A percentile compares a stretch with the other conserved stretches of the same genome.
These are phyloP conservation scores for Seira ritae DNA, from an alignment of 2,888 invertebrate species.

Conservation along the genomic window DNA sequence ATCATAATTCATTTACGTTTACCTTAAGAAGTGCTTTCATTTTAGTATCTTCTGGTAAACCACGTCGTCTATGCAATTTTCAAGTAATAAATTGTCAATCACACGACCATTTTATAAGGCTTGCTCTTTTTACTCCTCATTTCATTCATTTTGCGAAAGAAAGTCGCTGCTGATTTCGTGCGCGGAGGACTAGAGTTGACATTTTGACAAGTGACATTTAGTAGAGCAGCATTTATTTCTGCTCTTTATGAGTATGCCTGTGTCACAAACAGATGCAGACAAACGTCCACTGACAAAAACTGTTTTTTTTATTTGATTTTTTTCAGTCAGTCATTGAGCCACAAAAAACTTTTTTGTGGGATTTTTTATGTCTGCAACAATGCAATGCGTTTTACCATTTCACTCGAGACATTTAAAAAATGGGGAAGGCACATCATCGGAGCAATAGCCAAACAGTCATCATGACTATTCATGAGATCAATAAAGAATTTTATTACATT, in stretches of 20 bases:
- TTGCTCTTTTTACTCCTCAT: no score
- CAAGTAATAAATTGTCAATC: conserved; percentile 46
- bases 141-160: conserved; percentile 10
- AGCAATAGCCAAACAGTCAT: neutral
- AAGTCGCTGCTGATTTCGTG: conserved; percentile 11
- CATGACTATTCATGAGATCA: conserved; percentile 15
- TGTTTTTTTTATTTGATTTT: neutral
- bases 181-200: conserved; percentile 44
- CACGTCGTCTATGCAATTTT: neutral
- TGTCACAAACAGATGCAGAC: neutral
- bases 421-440: neutral
- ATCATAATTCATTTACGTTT: neutral
- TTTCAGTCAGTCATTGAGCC: neutral
- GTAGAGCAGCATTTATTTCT: conserved; percentile 45
- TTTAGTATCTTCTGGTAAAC: conserved; percentile 21
- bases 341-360: neutral
- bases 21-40: conserved; percentile 31
- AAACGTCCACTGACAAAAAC: neutral
- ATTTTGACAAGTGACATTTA: conserved; percentile 63
- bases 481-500: neutral
- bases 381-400: neutral
- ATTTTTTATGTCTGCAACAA: neutral
- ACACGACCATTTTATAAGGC: conserved; percentile 2
- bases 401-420: neutral
- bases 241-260: conserved; percentile 25